phyloP scores from a whole-genome alignment of 2,888 invertebrate genomes.

The Melanostoma scalare region DNA sequence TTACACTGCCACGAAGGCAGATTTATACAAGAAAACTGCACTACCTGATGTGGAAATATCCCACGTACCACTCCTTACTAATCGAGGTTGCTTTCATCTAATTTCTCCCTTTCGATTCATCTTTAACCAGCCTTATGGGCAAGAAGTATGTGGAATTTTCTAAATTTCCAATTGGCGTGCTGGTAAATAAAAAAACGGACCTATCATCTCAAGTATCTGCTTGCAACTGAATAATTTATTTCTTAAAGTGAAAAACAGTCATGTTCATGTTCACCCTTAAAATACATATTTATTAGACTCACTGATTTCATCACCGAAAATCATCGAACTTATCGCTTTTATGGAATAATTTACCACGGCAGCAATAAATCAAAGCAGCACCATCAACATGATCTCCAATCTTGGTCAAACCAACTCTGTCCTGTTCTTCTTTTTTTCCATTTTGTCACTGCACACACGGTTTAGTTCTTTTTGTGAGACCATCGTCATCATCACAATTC shows the following conservation, averaged over 20 bases:
- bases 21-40: too few relatives aligned
- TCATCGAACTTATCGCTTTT: conserved; percentile 58
- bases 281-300: conserved; percentile 35
- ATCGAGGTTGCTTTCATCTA: too few relatives aligned
- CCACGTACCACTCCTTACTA: too few relatives aligned
- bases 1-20: too few relatives aligned
- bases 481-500: conserved; percentile 19
- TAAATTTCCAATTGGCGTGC: not conserved
- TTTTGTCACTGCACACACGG: conserved; percentile 13
- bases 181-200: not conserved
- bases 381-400: conserved; percentile 59
- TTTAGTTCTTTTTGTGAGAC: conserved; percentile 3
- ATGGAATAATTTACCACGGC: conserved; percentile 62
- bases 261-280: not conserved
- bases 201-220: not conserved
- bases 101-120: too few relatives aligned
- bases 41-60: too few relatives aligned
- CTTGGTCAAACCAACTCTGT: conserved; percentile 27
- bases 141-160: conserved; percentile 7
- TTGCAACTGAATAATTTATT: conserved; percentile 24
- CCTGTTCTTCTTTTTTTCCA: conserved; percentile 2
- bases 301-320: conserved; percentile 52
- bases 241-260: conserved; percentile 4
- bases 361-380: conserved; percentile 69
- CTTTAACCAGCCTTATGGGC: too few relatives aligned